phyloP scores from a whole-genome alignment of 92 coral and sea anemone species.

The Isaurus tuberculatus region DNA sequence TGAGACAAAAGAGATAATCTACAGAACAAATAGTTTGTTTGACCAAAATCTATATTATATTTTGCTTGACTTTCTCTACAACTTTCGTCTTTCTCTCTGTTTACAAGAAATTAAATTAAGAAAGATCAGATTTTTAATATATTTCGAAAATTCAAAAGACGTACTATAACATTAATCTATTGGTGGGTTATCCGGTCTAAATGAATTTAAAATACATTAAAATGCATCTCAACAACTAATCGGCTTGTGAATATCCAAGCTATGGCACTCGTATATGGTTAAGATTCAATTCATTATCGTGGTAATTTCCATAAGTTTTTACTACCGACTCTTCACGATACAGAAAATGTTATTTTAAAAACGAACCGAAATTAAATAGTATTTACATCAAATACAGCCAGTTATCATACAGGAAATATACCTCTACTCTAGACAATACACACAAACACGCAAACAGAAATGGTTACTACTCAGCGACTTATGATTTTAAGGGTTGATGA shows the following conservation, averaged over 20 bases:
- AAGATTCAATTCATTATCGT: too few species aligned
- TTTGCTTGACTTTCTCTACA: slow-evolving; percentile 20
- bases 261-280: not conserved
- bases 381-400: too few species aligned
- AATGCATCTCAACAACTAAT: not conserved
- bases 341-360: not conserved
- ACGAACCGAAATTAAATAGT: too few species aligned
- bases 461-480: too few species aligned
- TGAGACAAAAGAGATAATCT: too few species aligned
- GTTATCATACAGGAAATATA: too few species aligned
- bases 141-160: not conserved
- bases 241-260: not conserved
- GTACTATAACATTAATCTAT: not conserved
- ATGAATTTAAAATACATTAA: not conserved
- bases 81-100: not conserved
- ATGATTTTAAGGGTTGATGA: too few species aligned
- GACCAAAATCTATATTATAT: slow-evolving; percentile 1
- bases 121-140: too few species aligned
- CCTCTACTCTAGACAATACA: too few species aligned
- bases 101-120: too few species aligned
- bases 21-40: not conserved
- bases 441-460: too few species aligned
- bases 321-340: slow-evolving; percentile 11
- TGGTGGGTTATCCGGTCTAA: not conserved
- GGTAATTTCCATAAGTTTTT: not conserved